These are phyloP conservation scores for Crocallis elinguaria DNA, from an alignment of 2,888 invertebrate species.

Conservation along the genomic window DNA sequence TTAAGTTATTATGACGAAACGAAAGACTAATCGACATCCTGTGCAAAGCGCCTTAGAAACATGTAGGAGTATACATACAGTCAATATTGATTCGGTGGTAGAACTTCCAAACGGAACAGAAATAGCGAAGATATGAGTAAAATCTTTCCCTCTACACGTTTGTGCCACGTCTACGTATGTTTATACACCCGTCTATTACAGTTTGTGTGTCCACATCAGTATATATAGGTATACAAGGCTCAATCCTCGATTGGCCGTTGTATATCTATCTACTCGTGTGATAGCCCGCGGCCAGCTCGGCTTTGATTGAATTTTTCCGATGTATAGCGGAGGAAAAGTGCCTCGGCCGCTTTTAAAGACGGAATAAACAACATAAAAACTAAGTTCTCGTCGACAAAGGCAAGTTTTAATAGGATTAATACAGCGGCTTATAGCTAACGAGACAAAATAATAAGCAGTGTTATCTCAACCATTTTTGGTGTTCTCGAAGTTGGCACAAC, in stretches of 20 bases:
- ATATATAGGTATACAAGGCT: not conserved
- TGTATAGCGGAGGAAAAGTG: slow-evolving; percentile 5
- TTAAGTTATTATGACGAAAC: too few relatives aligned
- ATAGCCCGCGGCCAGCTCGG: slow-evolving; percentile 17
- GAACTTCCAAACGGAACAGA: too few relatives aligned
- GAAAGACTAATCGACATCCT: too few relatives aligned
- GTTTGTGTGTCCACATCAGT: not conserved
- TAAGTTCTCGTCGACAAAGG: too few relatives aligned
- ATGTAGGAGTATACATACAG: too few relatives aligned
- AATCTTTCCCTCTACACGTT: too few relatives aligned
- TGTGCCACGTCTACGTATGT: not conserved
- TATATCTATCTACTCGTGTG: slow-evolving; percentile 1
- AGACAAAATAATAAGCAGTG: not conserved
- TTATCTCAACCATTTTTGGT: not conserved
- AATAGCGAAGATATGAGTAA: too few relatives aligned
- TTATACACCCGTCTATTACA: slow-evolving; percentile 4
- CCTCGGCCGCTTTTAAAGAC: not conserved
- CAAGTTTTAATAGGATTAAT: too few relatives aligned
- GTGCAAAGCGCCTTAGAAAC: too few relatives aligned
- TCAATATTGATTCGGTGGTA: not conserved
- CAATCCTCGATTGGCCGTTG: not conserved
- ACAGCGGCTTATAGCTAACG: too few relatives aligned
- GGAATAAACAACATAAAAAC: too few relatives aligned
- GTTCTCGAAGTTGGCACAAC: not conserved
- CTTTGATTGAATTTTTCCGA: slow-evolving; percentile 26